These are phyloP conservation scores for Neria commutata DNA, from an alignment of 2,888 invertebrate genomes.

Conservation along the genomic window DNA sequence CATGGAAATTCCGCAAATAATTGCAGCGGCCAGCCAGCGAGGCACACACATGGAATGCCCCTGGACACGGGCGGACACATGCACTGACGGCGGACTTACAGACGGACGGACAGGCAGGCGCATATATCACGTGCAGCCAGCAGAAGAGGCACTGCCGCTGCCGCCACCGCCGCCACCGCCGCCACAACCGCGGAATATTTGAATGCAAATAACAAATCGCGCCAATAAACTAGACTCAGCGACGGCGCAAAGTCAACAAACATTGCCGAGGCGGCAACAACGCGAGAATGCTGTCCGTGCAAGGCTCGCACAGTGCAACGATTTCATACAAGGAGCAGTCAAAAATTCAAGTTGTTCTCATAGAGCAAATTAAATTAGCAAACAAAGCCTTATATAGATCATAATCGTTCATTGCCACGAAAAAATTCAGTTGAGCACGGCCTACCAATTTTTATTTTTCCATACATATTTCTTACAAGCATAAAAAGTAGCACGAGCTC, in stretches of 20 bases:
- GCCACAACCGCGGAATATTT: constrained; percentile 37
- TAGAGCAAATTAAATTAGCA: background rate
- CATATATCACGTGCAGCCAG: constrained; percentile 47
- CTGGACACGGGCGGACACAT: constrained; percentile 16
- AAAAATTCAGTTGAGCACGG: too few species aligned
- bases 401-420: too few species aligned
- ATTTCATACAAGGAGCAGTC: too few species aligned
- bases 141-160: constrained; percentile 5
- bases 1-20: constrained; percentile 55
- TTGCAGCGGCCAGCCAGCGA: constrained; percentile 38
- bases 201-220: constrained; percentile 58
- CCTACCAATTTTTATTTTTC: too few species aligned
- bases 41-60: background rate
- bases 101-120: constrained; percentile 19
- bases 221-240: constrained; percentile 58
- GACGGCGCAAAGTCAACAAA: constrained; percentile 39
- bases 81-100: constrained; percentile 4
- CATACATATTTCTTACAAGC: too few species aligned
- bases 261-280: constrained; percentile 17
- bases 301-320: constrained; percentile 5
- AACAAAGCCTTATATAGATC: background rate
- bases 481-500: too few species aligned
- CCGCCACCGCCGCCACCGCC: constrained; percentile 16
- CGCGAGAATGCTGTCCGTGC: constrained; percentile 11
- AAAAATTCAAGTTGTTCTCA: constrained; percentile 12